Evolutionary conservation across 2,888 invertebrate genomes (phyloP).

Genomic region (Salticus scenicus): DNA sequence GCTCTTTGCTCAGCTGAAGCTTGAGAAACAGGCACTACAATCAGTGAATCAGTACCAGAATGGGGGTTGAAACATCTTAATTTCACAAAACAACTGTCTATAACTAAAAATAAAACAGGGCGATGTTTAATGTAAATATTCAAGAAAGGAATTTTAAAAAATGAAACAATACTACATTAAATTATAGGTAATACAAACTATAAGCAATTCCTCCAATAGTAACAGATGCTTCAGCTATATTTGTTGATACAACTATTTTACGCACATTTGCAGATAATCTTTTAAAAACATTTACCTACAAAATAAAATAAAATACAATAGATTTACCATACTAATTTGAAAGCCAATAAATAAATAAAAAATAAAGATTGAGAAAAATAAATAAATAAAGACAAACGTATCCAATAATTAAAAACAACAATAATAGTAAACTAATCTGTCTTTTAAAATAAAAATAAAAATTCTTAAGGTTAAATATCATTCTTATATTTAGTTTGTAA

Average conservation of each 20-base stretch:
- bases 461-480: too few relatives aligned
- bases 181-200: conserved; percentile 79
- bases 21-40: conserved; percentile 87
- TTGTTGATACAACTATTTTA: conserved; percentile 94
- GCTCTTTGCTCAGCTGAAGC: conserved; percentile 94
- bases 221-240: conserved; percentile 97
- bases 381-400: too few relatives aligned
- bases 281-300: conserved; percentile 84
- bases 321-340: too few relatives aligned
- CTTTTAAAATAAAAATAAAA: too few relatives aligned
- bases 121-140: not conserved
- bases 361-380: too few relatives aligned
- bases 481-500: too few relatives aligned
- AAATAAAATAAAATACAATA: not conserved
- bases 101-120: conserved; percentile 81
- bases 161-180: not conserved
- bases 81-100: conserved; percentile 97
- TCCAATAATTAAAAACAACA: too few relatives aligned
- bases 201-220: conserved; percentile 95
- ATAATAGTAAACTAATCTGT: too few relatives aligned
- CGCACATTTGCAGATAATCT: conserved; percentile 83
- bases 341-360: too few relatives aligned
- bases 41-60: conserved; percentile 88
- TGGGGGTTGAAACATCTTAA: conserved; percentile 90
- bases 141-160: not conserved